A percentile compares a stretch with the other conserved stretches of the same genome.
These are phyloP conservation scores for Polypterus senegalus DNA, from an alignment of 2,113 vertebrate genomes.

Conservation along the genomic window DNA sequence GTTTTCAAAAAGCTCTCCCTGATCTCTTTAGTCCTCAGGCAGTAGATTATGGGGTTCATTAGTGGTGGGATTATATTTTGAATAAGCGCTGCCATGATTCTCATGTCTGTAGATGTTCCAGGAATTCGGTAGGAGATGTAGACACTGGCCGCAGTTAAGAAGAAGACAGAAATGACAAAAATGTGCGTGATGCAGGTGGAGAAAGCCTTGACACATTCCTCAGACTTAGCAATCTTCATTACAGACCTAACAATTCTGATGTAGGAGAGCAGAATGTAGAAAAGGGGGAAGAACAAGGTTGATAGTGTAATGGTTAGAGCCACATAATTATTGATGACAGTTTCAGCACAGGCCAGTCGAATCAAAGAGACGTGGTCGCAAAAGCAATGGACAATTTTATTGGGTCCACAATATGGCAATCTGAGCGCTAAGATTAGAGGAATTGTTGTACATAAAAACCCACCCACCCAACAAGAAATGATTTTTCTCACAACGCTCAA, in stretches of 20 bases:
- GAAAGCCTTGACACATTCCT: neutral
- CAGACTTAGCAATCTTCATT: neutral
- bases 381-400: neutral
- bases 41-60: constrained; percentile 1
- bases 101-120: neutral
- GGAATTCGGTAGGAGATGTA: constrained; percentile 1
- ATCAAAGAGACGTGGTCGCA: neutral
- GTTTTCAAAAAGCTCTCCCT: neutral
- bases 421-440: constrained; percentile 27
- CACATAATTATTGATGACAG: neutral
- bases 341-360: neutral
- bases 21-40: constrained; percentile 1
- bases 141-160: neutral
- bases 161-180: neutral
- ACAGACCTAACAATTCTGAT: neutral
- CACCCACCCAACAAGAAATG: constrained; percentile 22
- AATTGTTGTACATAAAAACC: constrained; percentile 27
- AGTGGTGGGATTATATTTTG: neutral
- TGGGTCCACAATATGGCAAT: constrained; percentile 10
- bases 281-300: neutral
- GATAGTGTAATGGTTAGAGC: neutral
- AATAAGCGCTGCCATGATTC: neutral
- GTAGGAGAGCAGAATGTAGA: neutral
- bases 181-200: neutral
- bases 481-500: constrained; percentile 20